phyloP scores from a whole-genome alignment of 2,888 invertebrate species.

The Cephus nigrinus region DNA sequence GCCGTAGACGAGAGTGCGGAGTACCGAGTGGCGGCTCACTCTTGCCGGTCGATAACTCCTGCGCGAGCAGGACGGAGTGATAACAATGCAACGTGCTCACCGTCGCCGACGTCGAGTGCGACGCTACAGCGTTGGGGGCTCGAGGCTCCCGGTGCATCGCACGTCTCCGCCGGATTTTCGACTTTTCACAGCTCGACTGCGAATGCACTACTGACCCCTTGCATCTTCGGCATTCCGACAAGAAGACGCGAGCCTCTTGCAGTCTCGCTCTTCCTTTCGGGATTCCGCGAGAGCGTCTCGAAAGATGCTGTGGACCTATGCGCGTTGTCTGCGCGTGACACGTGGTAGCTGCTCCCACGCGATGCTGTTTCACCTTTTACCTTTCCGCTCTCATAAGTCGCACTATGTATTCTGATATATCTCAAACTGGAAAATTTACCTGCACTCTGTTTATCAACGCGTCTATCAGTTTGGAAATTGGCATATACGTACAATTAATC shows the following conservation, averaged over 20 bases:
- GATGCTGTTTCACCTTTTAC: neutral
- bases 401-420: neutral
- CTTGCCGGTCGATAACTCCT: constrained; percentile 35
- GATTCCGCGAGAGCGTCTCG: neutral
- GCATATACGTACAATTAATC: neutral
- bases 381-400: neutral
- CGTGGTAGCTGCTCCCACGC: neutral
- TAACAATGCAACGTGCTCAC: constrained; percentile 50
- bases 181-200: constrained; percentile 13
- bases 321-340: neutral
- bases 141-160: neutral
- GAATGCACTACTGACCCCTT: constrained; percentile 11
- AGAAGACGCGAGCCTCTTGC: no score
- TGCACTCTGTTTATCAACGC: neutral
- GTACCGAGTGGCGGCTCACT: constrained; percentile 8
- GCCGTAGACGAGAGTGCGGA: constrained; percentile 9
- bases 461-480: neutral
- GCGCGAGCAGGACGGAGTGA: constrained; percentile 39
- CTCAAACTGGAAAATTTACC: neutral
- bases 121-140: neutral
- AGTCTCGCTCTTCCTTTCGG: neutral
- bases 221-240: neutral
- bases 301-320: neutral
- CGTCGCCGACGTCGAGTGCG: neutral
- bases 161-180: neutral